Evolutionary conservation across 2,797 vertebrate species (phyloP), one percentile per base, ranked within the genome.

Genomic region (Sibirionetta formosa): DNA sequence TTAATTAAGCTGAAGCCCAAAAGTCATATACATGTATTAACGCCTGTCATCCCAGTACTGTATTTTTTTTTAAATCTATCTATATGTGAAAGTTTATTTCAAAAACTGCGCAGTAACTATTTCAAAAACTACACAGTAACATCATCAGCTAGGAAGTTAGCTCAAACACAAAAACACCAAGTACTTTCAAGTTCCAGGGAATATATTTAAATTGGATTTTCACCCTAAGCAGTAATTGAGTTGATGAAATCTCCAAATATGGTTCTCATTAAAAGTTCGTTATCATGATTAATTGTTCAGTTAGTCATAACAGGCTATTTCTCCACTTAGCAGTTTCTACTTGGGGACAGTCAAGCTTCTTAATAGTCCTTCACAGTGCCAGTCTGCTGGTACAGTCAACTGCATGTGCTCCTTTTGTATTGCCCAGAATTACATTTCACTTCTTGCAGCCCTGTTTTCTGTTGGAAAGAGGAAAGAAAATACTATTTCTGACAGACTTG

Each of bases 1-100:
- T 84, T 73, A 88, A 93, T 86, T 38, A 82, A 77, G 77, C 54
- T 57, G 61, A 72, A 94, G 69, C 17, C 53, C 31, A 51, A 90
- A 88, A 88, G 23, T 22, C 4, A 0, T 65, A 22, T 40, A 31
- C 4, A 0, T 65, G 19, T 36, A n/a, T 79, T 82, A 80, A 56
- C 19, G 18, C 5, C 38, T 60, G 4, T 6, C 73, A 44, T 63
- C 69, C 42, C 38, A 66, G 14, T 33, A 68, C 18, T 65, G 56
- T 24, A 65, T 20, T 16, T 88, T 79, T 57, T 68, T 50, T 24
- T 14, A 7, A 46, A 63, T 66, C 38, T 44, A 33, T 40, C 22
- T 79, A 23, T 38, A 72, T 16, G 70, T 31, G 79, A 63, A 95
- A 63, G n/a, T 44, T 89, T 66, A 36, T 66, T 93, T 84, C 13